A percentile compares a stretch with the other conserved stretches of the same genome.
Conservation (phyloP, 2,113 vertebrate genomes). For the rat (Rattus norvegicus) region DNA sequence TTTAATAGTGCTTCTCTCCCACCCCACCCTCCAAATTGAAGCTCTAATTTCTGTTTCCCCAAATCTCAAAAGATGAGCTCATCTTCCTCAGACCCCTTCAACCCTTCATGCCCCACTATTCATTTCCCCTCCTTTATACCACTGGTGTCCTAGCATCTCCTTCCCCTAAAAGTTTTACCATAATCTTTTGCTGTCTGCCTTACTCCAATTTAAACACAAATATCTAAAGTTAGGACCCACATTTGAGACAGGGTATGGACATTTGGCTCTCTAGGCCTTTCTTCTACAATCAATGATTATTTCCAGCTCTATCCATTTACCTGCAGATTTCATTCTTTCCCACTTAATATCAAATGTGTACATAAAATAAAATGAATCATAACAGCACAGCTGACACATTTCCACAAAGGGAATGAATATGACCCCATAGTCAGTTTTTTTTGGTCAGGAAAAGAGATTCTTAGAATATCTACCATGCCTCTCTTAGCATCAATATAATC, state of each 20-base stretch:
- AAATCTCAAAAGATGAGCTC: background rate
- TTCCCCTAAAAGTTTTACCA: background rate
- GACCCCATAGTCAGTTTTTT: background rate
- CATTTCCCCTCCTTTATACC: background rate
- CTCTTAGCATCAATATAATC: background rate
- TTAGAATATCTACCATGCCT: background rate
- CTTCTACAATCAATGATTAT: background rate
- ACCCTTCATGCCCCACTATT: background rate
- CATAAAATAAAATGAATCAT: background rate
- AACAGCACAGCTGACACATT: background rate
- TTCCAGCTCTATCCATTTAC: background rate
- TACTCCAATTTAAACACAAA: background rate
- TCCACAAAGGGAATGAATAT: background rate
- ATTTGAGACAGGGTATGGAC: background rate
- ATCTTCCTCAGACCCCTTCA: background rate
- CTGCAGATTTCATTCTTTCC: background rate
- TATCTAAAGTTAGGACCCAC: background rate
- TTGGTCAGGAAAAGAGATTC: background rate
- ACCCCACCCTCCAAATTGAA: fast-evolving
- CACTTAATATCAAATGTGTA: background rate
- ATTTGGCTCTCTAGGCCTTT: background rate
- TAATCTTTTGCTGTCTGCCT: background rate
- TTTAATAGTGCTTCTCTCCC: background rate
- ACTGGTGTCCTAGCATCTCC: background rate
- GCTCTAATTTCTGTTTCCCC: background rate